phyloP scores from a whole-genome alignment of 2,113 vertebrate species.

The Anser cygnoides region DNA sequence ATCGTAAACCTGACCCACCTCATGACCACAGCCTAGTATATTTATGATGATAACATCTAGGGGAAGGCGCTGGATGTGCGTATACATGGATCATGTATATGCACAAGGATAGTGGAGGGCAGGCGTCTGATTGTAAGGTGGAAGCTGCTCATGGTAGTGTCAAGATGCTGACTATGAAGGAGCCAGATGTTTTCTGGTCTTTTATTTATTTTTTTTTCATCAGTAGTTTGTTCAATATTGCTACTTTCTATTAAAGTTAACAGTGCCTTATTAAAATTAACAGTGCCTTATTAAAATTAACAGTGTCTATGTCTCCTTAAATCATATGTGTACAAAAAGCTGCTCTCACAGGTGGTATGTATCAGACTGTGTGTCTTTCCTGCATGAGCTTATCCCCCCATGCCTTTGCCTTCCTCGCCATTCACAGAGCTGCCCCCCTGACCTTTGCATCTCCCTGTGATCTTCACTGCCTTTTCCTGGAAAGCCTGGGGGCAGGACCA shows the following conservation, averaged over 20 bases:
- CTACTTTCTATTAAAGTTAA: slow-evolving; percentile 11
- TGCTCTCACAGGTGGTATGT: not conserved
- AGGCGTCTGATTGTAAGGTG: not conserved
- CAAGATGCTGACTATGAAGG: not conserved
- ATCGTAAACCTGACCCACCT: not conserved
- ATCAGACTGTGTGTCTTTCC: not conserved
- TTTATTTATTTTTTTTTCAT: slow-evolving; percentile 2
- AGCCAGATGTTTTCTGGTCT: not conserved
- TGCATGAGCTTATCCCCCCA: not conserved
- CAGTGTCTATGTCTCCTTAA: not conserved
- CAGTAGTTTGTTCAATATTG: not conserved
- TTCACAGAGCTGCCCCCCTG: not conserved
- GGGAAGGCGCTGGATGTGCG: not conserved
- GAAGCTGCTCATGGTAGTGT: not conserved
- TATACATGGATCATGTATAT: not conserved
- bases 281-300: not conserved
- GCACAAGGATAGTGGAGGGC: not conserved
- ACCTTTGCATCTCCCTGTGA: not conserved
- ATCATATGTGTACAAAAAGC: not conserved
- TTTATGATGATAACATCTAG: not conserved
- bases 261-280: not conserved
- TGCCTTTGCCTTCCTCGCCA: not conserved
- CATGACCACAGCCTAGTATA: not conserved
- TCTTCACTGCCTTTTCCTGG: not conserved
- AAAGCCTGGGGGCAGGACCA: not conserved